Evolutionary conservation across 2,113 vertebrate species (phyloP).

Genomic region (Oreotrochilus melanogaster): DNA sequence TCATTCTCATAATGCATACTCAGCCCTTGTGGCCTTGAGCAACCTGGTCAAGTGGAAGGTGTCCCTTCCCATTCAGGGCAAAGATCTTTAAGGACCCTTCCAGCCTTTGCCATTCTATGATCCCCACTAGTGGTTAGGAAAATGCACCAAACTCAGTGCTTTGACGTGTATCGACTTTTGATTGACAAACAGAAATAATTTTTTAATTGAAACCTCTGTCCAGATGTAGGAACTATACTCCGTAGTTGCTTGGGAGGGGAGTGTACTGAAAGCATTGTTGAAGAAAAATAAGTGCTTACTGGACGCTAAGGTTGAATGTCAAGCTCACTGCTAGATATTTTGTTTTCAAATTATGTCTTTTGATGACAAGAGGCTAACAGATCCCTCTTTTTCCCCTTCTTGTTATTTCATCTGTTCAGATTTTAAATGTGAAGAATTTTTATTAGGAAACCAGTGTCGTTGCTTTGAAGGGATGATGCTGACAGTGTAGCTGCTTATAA

Average conservation of each 20-base stretch:
- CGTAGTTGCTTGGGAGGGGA: neutral
- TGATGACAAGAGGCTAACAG: neutral
- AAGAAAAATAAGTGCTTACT: neutral
- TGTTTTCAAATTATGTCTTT: neutral
- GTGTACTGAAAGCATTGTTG: neutral
- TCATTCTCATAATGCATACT: neutral
- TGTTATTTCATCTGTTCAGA: slow-evolving; percentile 8
- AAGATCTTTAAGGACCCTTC: too few species aligned
- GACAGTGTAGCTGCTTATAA: slow-evolving; percentile 61
- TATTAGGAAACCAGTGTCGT: slow-evolving; percentile 5
- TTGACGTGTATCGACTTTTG: neutral
- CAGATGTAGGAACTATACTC: neutral
- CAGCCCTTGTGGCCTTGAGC: neutral
- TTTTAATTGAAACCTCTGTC: neutral
- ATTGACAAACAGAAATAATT: neutral
- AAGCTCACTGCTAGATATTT: neutral
- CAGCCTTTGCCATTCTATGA: too few species aligned
- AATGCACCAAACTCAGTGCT: neutral
- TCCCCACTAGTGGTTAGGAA: neutral
- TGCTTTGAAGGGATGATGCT: slow-evolving; percentile 51
- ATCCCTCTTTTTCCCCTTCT: neutral
- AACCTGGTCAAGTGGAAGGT: too few species aligned
- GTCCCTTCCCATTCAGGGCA: too few species aligned
- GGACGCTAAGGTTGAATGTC: neutral
- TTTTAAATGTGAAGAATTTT: slow-evolving; percentile 28